Evolutionary conservation across 2,888 invertebrate species (phyloP).

Genomic region (Mesochorus sp.): DNA sequence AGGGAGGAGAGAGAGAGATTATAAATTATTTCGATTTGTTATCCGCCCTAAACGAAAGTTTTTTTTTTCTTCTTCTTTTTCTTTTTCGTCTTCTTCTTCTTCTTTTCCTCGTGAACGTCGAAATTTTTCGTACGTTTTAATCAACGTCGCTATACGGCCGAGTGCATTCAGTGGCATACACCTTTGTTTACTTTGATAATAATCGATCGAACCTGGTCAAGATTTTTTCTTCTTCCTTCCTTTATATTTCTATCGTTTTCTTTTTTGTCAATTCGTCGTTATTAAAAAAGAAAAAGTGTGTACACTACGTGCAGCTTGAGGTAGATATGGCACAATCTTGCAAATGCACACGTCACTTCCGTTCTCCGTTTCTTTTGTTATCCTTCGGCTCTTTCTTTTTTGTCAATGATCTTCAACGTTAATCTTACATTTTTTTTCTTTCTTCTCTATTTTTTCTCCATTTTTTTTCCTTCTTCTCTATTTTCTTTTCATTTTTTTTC

Average conservation of each 20-base stretch:
- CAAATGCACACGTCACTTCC: slow-evolving; percentile 61
- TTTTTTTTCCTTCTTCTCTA: slow-evolving; percentile 10
- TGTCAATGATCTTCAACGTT: no score
- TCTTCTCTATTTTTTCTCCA: background rate
- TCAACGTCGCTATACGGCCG: slow-evolving; percentile 50
- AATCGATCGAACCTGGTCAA: slow-evolving; percentile 41
- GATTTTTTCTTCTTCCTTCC: slow-evolving; percentile 2
- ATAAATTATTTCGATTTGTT: slow-evolving; percentile 65
- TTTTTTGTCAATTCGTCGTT: slow-evolving; percentile 29
- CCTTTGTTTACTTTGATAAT: slow-evolving; percentile 49
- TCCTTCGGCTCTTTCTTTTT: slow-evolving; percentile 4
- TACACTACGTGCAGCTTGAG: slow-evolving; percentile 65
- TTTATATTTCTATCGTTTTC: slow-evolving; percentile 13
- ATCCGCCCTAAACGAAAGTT: slow-evolving; percentile 64
- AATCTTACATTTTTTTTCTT: slow-evolving; percentile 16
- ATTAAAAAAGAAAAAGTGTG: slow-evolving; percentile 52
- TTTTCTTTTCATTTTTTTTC: slow-evolving; percentile 26
- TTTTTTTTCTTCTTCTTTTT: slow-evolving; percentile 21
- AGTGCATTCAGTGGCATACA: slow-evolving; percentile 58
- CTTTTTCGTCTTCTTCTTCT: background rate
- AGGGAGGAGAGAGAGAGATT: no score
- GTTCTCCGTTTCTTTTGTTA: slow-evolving; percentile 27
- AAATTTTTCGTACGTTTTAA: slow-evolving; percentile 55
- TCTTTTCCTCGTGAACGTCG: slow-evolving; percentile 53
- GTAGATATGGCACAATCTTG: slow-evolving; percentile 69